Percentiles rank a stretch among this genome's conserved stretches.
Conservation (phyloP, 2,888 invertebrate species). For the Abrostola triplasia region DNA sequence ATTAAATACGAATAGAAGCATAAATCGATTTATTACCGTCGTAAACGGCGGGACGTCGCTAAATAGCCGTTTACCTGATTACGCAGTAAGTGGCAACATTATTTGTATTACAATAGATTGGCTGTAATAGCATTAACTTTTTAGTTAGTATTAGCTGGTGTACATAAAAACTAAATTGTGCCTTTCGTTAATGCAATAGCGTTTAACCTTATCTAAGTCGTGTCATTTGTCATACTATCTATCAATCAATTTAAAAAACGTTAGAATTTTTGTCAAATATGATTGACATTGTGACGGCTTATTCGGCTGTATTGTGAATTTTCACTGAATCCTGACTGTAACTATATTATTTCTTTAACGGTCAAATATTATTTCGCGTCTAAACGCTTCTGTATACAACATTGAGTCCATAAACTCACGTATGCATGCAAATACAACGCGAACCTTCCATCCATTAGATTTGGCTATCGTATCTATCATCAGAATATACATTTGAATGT, state of each 20-base stretch:
- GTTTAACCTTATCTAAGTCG: too few species aligned
- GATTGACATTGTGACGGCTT: too few species aligned
- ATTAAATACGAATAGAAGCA: conserved; percentile 44
- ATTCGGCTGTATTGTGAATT: too few species aligned
- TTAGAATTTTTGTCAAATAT: too few species aligned
- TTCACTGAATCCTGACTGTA: too few species aligned
- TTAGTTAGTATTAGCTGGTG: too few species aligned
- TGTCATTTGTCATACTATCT: too few species aligned
- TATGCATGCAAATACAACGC: neutral
- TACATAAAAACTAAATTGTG: too few species aligned
- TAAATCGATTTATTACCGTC: conserved; percentile 55
- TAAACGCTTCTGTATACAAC: neutral
- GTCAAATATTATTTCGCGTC: neutral
- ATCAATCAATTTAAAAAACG: too few species aligned
- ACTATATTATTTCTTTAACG: too few species aligned
- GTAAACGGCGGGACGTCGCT: conserved; percentile 42
- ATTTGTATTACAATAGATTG: conserved; percentile 15
- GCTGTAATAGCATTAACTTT: neutral
- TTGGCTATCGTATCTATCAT: conserved; percentile 8
- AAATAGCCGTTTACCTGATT: conserved; percentile 47
- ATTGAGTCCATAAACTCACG: neutral
- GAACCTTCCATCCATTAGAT: conserved; percentile 1
- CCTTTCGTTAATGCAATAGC: too few species aligned
- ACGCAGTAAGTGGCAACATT: conserved; percentile 28
- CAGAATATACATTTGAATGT: conserved; percentile 30